Base-by-base conservation (phyloP, 2,797 vertebrate species). In the Helostoma temminkii region DNA sequence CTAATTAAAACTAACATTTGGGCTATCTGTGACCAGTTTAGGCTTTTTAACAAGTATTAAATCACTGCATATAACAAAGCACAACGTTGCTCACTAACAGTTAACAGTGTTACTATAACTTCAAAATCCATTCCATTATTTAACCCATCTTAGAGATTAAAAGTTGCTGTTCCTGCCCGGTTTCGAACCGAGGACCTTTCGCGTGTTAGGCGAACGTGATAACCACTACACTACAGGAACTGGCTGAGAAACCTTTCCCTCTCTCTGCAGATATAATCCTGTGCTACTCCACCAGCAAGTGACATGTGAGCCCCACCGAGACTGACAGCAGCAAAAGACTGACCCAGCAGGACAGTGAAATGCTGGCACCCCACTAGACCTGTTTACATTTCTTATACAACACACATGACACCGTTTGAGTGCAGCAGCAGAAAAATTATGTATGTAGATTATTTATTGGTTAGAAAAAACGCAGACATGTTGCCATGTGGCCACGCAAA, bases 141-240 rank as follows among this genome's bases (percentile, higher is more conserved):
- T 12, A 16, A 16, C 1, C 7, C 5, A 24, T 21, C 15, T 0
- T 16, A 0, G 10, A 22, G 10, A 6, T 32, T 32, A 32, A 32
- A 32, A 32, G 9, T 9, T 0, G 32, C 39, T 78, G 76, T 87
- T 85, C 78, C 78, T n/a, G 69, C 88, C 79, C 83, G 43, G 86
- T 88, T 56, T 89, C 79, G 63, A 89, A 88, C 86, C 57, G 68
- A 67, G 83, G 82, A 89, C 85, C 84, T 86, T 87, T 88, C 78
- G 79, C 71, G 62, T 86, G 88, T 90, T 83, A 86, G 84, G 84
- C 63, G 55, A 90, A 89, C 46, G 75, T 89, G 86, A 90, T 88
- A 85, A 90, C 84, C 81, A 87, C 88, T 85, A 88, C 82, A 88
- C 78, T 87, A 89, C 67, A 32, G 84, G 85, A 90, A 88, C 85